Percentiles rank a stretch among this genome's conserved stretches.
Conservation (phyloP, 2,888 invertebrate species). For the Baronia brevicornis region DNA sequence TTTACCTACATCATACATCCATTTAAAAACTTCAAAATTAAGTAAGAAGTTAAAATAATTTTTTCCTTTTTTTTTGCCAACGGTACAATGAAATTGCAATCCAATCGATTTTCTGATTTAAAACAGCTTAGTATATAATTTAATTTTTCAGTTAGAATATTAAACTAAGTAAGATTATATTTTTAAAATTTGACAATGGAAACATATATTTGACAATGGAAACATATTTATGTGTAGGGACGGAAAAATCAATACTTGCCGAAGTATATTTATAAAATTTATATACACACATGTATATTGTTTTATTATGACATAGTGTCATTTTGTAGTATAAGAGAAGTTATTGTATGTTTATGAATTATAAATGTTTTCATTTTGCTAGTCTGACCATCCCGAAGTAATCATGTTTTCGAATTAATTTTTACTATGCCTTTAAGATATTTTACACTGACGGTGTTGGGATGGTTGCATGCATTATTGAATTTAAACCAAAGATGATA, state of each 20-base stretch:
- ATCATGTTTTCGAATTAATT: neutral
- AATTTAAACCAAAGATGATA: constrained; percentile 67
- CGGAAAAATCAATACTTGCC: constrained; percentile 29
- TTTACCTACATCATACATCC: no score
- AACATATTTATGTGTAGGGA: constrained; percentile 5
- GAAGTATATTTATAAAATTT: no score
- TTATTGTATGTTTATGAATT: constrained; percentile 20
- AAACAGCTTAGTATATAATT: no score
- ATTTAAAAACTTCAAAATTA: no score
- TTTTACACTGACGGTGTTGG: constrained; percentile 18
- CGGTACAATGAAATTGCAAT: no score
- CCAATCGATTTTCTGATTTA: no score
- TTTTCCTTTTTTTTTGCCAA: no score
- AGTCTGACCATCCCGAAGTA: constrained; percentile 27
- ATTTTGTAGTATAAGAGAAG: constrained; percentile 28
- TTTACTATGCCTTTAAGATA: neutral
- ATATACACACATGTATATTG: constrained; percentile 20
- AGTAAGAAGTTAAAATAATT: no score
- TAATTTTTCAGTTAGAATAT: no score
- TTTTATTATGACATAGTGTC: constrained; percentile 22
- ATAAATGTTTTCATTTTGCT: constrained; percentile 26
- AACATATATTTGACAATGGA: constrained; percentile 4
- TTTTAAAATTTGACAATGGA: no score
- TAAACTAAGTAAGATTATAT: no score
- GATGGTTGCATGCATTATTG: constrained; percentile 35